phyloP scores from a whole-genome alignment of 2,797 vertebrate genomes.

The Uromys caudimaculatus region DNA sequence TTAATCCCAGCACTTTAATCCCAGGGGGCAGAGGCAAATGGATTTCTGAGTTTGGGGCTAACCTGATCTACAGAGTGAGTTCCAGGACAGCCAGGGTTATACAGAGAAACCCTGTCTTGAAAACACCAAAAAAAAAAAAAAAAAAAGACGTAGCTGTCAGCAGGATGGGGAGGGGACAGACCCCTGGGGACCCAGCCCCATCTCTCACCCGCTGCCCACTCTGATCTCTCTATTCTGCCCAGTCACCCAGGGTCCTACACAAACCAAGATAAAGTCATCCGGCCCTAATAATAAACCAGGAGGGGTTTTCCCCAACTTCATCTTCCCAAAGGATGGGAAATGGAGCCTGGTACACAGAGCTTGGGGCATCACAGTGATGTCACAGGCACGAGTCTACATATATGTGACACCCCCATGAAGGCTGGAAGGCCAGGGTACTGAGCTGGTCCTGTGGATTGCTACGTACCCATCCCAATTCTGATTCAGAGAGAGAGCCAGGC shows the following conservation, averaged over 20 bases:
- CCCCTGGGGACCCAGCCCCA: not conserved
- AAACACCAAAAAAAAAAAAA: too few relatives aligned
- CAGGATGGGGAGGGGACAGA: not conserved
- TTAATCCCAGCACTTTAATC: too few relatives aligned
- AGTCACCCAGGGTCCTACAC: not conserved
- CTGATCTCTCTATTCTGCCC: not conserved
- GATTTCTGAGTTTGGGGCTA: too few relatives aligned
- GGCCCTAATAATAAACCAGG: not conserved
- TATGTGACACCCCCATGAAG: not conserved
- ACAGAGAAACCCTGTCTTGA: too few relatives aligned
- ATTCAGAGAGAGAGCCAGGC: slow-evolving; percentile 26
- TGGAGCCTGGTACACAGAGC: not conserved
- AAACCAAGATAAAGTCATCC: not conserved
- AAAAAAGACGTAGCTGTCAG: too few relatives aligned
- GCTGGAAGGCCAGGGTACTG: slow-evolving; percentile 17
- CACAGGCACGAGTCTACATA: not conserved
- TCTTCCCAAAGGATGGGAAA: not conserved
- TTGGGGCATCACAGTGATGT: rapidly evolving
- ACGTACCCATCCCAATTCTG: slow-evolving; percentile 30
- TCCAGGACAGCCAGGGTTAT: too few relatives aligned
- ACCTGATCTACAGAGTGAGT: too few relatives aligned
- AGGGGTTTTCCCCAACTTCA: not conserved
- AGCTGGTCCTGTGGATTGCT: slow-evolving; percentile 61
- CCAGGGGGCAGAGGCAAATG: too few relatives aligned
- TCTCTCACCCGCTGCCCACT: not conserved